These are phyloP conservation scores for Opisthograptis luteolata DNA, from an alignment of 2,888 invertebrate species.

Conservation along the genomic window DNA sequence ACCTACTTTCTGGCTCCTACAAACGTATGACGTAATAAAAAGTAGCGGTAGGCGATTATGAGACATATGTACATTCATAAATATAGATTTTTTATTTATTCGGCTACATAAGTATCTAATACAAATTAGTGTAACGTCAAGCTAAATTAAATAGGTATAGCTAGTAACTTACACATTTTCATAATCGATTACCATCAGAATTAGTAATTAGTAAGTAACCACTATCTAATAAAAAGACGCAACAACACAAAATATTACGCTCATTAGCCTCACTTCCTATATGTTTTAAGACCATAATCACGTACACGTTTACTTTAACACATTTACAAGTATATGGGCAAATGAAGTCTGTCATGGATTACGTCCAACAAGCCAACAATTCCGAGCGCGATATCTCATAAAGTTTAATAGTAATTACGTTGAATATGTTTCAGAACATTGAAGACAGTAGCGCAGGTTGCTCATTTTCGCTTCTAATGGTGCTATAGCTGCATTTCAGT, in stretches of 20 bases:
- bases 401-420: conserved; percentile 35
- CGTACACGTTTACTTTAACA: conserved; percentile 22
- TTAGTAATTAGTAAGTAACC: no score
- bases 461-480: neutral
- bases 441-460: neutral
- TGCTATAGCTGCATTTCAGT: neutral
- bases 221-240: no score
- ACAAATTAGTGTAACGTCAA: no score
- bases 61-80: no score
- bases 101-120: no score
- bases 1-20: no score
- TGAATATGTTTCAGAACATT: conserved; percentile 7
- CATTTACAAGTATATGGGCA: conserved; percentile 21
- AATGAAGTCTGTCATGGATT: conserved; percentile 35
- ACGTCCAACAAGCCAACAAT: conserved; percentile 23
- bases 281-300: conserved; percentile 56
- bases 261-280: conserved; percentile 55
- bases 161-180: no score
- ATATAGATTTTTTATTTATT: no score
- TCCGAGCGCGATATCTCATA: conserved; percentile 24
- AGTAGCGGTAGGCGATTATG: no score
- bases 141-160: no score
- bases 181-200: no score
- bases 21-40: no score
- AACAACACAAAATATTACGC: conserved; percentile 49